These are phyloP conservation scores for Sminthurinus signatus DNA, from an alignment of 1,140 invertebrate species.

Conservation along the genomic window DNA sequence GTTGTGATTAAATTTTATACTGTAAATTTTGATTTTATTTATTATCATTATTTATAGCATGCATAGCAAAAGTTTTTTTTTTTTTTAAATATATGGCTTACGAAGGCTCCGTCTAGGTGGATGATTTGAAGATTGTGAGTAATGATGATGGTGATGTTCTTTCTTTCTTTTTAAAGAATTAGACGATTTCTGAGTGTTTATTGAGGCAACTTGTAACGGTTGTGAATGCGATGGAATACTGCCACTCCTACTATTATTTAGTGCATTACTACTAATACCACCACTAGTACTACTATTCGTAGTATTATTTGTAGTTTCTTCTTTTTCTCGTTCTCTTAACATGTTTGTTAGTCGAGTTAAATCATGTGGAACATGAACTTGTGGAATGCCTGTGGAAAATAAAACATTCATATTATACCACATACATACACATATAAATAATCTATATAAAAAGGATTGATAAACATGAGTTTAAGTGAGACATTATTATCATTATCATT, in stretches of 20 bases:
- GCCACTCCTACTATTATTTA: constrained; percentile 28
- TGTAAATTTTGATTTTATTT: no score
- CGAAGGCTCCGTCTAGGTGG: constrained; percentile 58
- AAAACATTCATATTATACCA: no score
- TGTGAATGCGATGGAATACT: constrained; percentile 3
- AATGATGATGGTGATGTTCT: constrained; percentile 34
- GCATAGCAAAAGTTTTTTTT: no score
- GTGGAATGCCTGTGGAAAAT: constrained; percentile 36
- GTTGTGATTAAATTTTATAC: no score
- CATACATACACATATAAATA: no score
- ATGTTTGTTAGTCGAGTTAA: constrained; percentile 33
- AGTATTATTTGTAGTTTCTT: constrained; percentile 1
- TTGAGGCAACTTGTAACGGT: constrained; percentile 8
- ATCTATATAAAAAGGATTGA: no score
- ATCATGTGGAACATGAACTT: constrained; percentile 40
- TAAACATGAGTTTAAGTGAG: no score
- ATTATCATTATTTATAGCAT: no score
- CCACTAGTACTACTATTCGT: neutral
- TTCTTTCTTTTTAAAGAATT: constrained; percentile 39
- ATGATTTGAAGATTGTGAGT: constrained; percentile 20
- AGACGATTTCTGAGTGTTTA: constrained; percentile 1
- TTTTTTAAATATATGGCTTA: no score
- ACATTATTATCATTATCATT: no score
- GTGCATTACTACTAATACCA: constrained; percentile 13
- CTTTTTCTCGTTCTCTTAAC: constrained; percentile 29